Evolutionary conservation across 1,140 invertebrate genomes (phyloP).

Genomic region (Meteorus sp.): DNA sequence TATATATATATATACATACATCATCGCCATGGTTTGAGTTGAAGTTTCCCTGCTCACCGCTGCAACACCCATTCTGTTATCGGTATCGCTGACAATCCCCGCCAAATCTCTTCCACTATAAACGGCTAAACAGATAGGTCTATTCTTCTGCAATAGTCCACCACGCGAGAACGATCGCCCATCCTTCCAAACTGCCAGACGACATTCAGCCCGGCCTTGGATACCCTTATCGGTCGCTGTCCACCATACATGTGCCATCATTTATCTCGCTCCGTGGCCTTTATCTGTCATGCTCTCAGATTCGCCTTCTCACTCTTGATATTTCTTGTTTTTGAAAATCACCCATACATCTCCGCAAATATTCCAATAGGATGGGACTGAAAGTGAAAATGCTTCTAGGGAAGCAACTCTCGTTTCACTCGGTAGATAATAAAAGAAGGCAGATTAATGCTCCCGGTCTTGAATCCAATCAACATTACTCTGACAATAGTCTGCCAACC

Average conservation of each 20-base stretch:
- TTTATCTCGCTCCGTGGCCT: slow-evolving; percentile 51
- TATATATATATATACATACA: slow-evolving; percentile 17
- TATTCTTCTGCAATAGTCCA: slow-evolving; percentile 49
- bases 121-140: slow-evolving; percentile 61
- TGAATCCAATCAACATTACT: slow-evolving; percentile 60
- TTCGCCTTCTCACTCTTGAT: background rate
- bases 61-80: slow-evolving; percentile 34
- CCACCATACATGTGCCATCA: slow-evolving; percentile 53
- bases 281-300: background rate
- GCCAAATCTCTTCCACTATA: slow-evolving; percentile 59
- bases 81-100: slow-evolving; percentile 48
- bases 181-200: slow-evolving; percentile 32
- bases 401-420: background rate
- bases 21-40: background rate
- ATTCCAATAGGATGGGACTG: no score
- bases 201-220: slow-evolving; percentile 26
- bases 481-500: slow-evolving; percentile 56
- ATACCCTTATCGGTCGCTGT: slow-evolving; percentile 52
- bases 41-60: background rate
- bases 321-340: background rate
- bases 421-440: slow-evolving; percentile 55
- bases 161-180: no score
- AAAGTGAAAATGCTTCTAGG: slow-evolving; percentile 19
- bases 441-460: slow-evolving; percentile 58
- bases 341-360: no score